Evolutionary conservation across 2,113 vertebrate genomes (phyloP).

Genomic region (Neolamprologus hecqui): DNA sequence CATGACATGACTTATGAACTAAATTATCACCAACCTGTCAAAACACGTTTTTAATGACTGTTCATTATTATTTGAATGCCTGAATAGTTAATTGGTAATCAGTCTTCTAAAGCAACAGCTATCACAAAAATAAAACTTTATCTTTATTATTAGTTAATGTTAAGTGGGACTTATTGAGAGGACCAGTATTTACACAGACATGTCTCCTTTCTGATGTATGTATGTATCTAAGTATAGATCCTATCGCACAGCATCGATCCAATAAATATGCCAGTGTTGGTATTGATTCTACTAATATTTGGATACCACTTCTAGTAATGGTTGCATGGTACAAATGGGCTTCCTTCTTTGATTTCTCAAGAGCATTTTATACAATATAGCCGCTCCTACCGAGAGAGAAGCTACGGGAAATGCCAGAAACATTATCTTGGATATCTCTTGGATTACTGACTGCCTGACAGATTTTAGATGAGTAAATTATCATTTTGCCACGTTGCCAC

Average conservation of each 20-base stretch:
- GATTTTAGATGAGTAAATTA: not conserved
- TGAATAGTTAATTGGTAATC: not conserved
- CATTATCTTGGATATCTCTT: not conserved
- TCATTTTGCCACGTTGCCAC: not conserved
- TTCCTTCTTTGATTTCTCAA: not conserved
- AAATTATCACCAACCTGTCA: not conserved
- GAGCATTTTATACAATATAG: not conserved
- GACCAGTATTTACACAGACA: not conserved
- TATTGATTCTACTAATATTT: not conserved
- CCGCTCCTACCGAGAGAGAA: not conserved
- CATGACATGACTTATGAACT: not conserved
- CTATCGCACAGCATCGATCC: not conserved
- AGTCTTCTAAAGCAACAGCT: not conserved
- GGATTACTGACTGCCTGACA: not conserved
- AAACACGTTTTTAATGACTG: not conserved
- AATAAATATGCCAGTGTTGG: not conserved
- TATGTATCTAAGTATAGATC: not conserved
- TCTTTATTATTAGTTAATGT: not conserved
- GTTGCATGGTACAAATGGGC: not conserved
- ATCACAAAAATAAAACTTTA: not conserved
- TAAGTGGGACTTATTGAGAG: not conserved
- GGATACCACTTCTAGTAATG: not conserved
- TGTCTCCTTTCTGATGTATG: not conserved
- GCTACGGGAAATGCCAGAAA: not conserved
- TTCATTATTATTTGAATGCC: not conserved